Base-by-base conservation (phyloP, 2,113 vertebrate genomes). In the Capreolus pygargus region DNA sequence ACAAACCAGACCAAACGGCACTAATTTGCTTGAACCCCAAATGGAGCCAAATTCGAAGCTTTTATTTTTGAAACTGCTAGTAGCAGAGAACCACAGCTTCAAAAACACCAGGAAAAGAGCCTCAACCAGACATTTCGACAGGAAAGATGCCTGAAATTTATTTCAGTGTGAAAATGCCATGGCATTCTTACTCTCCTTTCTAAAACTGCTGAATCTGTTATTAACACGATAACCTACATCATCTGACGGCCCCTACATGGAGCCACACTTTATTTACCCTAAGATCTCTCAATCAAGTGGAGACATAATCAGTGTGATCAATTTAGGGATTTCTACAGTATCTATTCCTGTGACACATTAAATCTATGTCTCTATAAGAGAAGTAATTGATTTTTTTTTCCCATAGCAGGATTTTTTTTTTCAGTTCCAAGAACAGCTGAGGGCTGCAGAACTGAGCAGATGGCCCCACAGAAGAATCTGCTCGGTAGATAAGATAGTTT, bases 361-460 rank as follows among this genome's bases (percentile, higher is more conserved):
- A 78, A 74, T 94, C 95, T 94, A 55, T 45, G 57, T 76, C 39
- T 82, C 25, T 84, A 6, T 55, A 86, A 86, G 47, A 92, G 55
- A 79, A 89, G 61, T 6, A 30, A 81, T 93, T 96, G 92, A 97
- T 91, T 91, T 94, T 88, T 88, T 94, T 96, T 60, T 27, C 36
- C 76, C 60, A 64, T 57, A 74, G 90, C 10, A 67, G 27, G 57
- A 76, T 82, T 84, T 92, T 79, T 67, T 92, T 78, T 86, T 64
- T 30, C 58, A 81, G 60, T 47, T 93, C 74, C 7, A 2, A 81
- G 94, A 91, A 96, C 47, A 97, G 97, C 93, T 94, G 88, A 97
- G 76, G 74, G 39, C 47, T 89, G 85, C 93, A 88, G 28, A 92
- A 85, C 27, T 1, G 27, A 95, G 87, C 91, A 55, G 88, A 84